Evolutionary conservation across 2,888 invertebrate genomes (phyloP), one percentile per base, ranked within the genome.

Genomic region (Kryphioiulus occultus): DNA sequence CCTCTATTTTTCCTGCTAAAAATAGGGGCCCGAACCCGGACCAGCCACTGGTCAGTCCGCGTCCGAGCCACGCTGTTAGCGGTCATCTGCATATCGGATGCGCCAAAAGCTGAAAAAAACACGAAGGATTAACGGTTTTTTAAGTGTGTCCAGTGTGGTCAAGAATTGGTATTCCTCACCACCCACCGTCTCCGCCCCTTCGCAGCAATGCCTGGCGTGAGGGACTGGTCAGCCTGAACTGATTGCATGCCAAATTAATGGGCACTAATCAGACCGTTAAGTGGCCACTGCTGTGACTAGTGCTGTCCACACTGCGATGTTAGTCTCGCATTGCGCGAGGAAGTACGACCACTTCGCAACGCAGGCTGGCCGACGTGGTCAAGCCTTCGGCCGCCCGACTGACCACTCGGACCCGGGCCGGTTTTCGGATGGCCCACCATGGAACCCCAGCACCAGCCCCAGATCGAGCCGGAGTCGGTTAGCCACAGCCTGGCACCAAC

Each of bases 161-260:
- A 35, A 35, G 35, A 84, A 84, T 84, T 84, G 84, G 84, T 84
- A 42, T 84, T 84, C 42, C 19, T 86, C 44, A 47, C 86, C 53
- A 53, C 53, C 53, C 53, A n/a, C 44, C 86, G 32, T 86, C 86
- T 47, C 47, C 86, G 47, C 86, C 86, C 42, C 44, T 44, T 44
- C 86, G 32, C 42, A 53, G 85, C 44, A 86, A 19, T 17, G 86
- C 44, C 22, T 86, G 86, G 87, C 68, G 87, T 42, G 87, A 59
- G 87, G 87, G 78, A 42, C 87, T 86, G 87, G 87, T 78, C 87
- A 86, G 87, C 30, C 78, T 85, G 87, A 85, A 87, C 87, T 87
- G 87, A 87, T 87, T 87, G 83, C 87, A 87, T 87, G 87, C 83
- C 85, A 87, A 87, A 87, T 87, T 87, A 87, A 87, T 87, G 87